These are phyloP conservation scores for Trichoplusia ni DNA, from an alignment of 1,140 invertebrate species.

Conservation along the genomic window DNA sequence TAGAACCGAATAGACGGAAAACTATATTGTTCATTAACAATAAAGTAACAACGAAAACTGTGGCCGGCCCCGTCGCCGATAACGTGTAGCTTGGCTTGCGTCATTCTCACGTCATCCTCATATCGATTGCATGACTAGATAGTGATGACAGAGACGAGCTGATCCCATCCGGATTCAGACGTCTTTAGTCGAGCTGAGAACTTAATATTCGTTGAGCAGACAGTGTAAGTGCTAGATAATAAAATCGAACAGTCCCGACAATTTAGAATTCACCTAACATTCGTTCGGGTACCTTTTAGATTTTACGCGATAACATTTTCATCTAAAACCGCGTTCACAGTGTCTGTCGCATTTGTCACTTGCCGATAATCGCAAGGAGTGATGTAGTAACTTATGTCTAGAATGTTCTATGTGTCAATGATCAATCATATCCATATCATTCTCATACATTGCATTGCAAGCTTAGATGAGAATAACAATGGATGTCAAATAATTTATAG, in stretches of 20 bases:
- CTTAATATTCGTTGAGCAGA: not conserved
- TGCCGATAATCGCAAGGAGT: not conserved
- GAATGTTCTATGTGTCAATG: not conserved
- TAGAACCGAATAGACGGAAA: slow-evolving; percentile 76
- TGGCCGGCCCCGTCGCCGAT: slow-evolving; percentile 45
- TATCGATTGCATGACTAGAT: not conserved
- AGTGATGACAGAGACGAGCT: not conserved
- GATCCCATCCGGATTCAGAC: not conserved
- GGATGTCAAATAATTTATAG: slow-evolving; percentile 31
- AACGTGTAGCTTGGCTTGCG: slow-evolving; percentile 34
- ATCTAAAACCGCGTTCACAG: not conserved
- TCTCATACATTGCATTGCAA: slow-evolving; percentile 69
- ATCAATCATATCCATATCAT: slow-evolving; percentile 46
- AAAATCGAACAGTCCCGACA: not conserved
- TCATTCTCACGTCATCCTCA: slow-evolving; percentile 5
- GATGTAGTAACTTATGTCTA: too few relatives aligned
- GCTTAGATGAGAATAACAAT: slow-evolving; percentile 61
- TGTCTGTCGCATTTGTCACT: not conserved
- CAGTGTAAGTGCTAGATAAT: not conserved
- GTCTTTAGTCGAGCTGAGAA: not conserved
- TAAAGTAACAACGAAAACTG: slow-evolving; percentile 63
- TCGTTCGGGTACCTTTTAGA: not conserved
- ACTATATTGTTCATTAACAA: slow-evolving; percentile 78
- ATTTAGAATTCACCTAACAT: not conserved
- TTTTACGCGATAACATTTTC: not conserved